Percentiles rank a stretch among this genome's conserved stretches.
Conservation (phyloP, 2,113 vertebrate genomes). For the Okapia johnstoni region DNA sequence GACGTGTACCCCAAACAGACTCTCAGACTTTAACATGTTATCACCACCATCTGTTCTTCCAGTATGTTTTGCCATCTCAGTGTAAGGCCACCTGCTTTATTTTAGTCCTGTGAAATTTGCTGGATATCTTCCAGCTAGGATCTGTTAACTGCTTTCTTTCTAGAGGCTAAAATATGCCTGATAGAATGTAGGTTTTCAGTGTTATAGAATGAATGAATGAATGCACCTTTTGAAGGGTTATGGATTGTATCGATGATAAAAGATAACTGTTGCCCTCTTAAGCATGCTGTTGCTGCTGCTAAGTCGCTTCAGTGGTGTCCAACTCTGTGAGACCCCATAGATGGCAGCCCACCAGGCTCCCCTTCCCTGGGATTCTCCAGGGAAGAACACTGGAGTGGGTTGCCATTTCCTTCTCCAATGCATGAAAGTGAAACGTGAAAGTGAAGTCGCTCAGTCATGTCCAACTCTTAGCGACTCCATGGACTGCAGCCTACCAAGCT, state of each 20-base stretch:
- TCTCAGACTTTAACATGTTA: not conserved
- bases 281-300: not conserved
- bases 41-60: not conserved
- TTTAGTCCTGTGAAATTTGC: not conserved
- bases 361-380: not conserved
- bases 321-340: not conserved
- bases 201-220: not conserved
- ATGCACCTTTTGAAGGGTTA: not conserved
- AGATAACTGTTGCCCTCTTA: not conserved
- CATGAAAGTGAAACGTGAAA: not conserved
- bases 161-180: not conserved
- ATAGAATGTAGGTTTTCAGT: not conserved
- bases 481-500: not conserved
- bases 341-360: not conserved
- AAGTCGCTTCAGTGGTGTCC: rapidly evolving
- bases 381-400: not conserved
- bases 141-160: not conserved
- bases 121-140: not conserved
- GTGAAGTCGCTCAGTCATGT: rapidly evolving
- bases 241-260: not conserved
- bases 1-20: not conserved
- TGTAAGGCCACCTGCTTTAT: not conserved
- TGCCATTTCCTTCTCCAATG: not conserved
- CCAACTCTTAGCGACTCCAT: not conserved
- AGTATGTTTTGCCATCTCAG: not conserved